Conservation (phyloP, 2,797 vertebrate genomes). For the Sciaenops ocellatus region DNA sequence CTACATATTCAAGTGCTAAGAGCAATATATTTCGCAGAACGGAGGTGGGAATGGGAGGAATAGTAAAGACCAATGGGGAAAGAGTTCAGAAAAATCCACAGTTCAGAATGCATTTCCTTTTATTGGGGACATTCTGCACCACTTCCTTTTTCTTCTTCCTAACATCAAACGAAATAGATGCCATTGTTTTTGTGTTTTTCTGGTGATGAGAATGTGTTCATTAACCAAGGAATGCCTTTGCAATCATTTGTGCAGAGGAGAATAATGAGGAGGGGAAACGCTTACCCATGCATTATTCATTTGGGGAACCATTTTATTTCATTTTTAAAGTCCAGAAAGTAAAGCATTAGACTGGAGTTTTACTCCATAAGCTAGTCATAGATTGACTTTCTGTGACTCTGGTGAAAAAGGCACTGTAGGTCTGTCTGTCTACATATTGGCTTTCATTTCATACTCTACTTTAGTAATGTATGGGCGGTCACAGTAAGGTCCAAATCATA, state of each 20-base stretch:
- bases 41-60: conserved; percentile 38
- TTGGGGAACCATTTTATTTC: conserved; percentile 53
- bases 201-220: conserved; percentile 52
- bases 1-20: conserved; percentile 70
- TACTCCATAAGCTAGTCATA: conserved; percentile 9
- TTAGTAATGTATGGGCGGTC: conserved; percentile 54
- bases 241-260: conserved; percentile 29
- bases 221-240: conserved; percentile 61
- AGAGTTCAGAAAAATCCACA: conserved; percentile 30
- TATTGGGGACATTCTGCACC: conserved; percentile 25
- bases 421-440: conserved; percentile 36
- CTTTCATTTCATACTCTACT: conserved; percentile 55
- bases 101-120: conserved; percentile 10
- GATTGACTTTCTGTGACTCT: conserved; percentile 36
- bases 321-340: conserved; percentile 33
- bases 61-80: conserved; percentile 28
- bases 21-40: conserved; percentile 60
- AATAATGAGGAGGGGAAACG: conserved; percentile 63
- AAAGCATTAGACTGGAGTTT: conserved; percentile 2
- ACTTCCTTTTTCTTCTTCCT: neutral
- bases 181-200: conserved; percentile 46
- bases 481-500: conserved; percentile 59
- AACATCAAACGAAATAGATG: conserved; percentile 55
- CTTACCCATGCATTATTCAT: conserved; percentile 66
- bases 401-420: conserved; percentile 3